Base-by-base conservation (phyloP, 2,888 invertebrate species). In the Chloroclystis v-ata region DNA sequence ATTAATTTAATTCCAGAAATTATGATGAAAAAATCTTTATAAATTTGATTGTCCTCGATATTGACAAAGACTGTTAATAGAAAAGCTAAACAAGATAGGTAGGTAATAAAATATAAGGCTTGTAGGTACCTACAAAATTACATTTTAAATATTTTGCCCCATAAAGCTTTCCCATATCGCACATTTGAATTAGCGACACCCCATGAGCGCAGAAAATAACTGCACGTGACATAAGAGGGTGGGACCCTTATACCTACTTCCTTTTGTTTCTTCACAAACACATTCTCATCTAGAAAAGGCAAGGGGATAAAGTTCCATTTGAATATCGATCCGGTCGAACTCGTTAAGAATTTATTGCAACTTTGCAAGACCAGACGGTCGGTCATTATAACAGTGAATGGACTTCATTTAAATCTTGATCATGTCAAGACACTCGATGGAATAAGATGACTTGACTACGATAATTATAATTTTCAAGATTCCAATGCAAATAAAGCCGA, bases 141-240 rank as follows among this genome's bases (percentile, higher is more conserved):
- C 13, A 11, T 35, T 47, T 47, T 9, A 38, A 33, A 38, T 44
- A 11, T 20, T n/a, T 37, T 37, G 37, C 42, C 20, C 29, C 37
- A 41, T 28, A 30, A 44, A 37, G 43, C 28, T 47, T 41, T 40
- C 49, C 46, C 49, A 52, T 39, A 40, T 13, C 42, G 30, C 50
- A 55, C 57, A 62, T 61, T 60, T 57, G 57, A 50, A 49, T 52
- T 57, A 54, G 57, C 66, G 66, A 72, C 69, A 71, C 72, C 63
- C 59, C 60, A 65, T 69, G 65, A 69, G 75, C 59, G 69, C 68
- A n/a, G 67, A 72, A 46, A 78, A 72, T 79, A 77, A 75, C 70
- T 69, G 72, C 75, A 72, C 69, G 65, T 65, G 71, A 65, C 69
- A 60, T n/a, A 52, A 41, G 53, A 75, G 80, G 81, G 79, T 74